These are phyloP conservation scores for Zosterops pallidus DNA, from an alignment of 2,113 vertebrate genomes.

Conservation along the genomic window DNA sequence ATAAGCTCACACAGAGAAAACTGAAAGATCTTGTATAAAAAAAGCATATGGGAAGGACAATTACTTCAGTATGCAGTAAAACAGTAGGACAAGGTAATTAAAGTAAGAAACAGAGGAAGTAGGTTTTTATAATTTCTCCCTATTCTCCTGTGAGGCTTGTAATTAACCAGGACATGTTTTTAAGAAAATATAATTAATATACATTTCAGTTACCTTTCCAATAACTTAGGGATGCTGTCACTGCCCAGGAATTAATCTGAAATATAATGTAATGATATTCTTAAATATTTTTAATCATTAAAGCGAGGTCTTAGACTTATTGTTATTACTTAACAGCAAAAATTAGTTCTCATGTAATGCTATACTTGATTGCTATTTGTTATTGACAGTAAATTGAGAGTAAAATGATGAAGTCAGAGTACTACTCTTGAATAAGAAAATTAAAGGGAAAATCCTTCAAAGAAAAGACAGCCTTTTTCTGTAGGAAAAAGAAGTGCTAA, in stretches of 20 bases:
- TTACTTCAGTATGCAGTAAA: neutral
- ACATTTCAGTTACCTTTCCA: neutral
- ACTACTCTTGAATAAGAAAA: neutral
- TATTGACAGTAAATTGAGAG: neutral
- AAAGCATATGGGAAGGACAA: neutral
- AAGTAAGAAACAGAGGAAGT: neutral
- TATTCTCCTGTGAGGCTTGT: neutral
- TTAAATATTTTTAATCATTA: neutral
- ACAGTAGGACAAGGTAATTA: neutral
- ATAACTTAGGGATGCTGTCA: neutral
- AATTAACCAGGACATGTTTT: neutral
- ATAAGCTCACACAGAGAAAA: neutral
- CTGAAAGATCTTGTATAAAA: neutral
- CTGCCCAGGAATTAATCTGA: neutral
- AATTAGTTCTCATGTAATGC: neutral
- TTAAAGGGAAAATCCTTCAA: neutral
- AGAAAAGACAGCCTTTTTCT: neutral
- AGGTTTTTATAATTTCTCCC: neutral
- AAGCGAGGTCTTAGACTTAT: neutral
- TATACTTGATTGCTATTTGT: neutral
- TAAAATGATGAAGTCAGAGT: neutral
- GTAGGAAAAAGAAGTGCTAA: neutral
- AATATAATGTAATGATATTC: neutral
- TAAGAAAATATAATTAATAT: neutral
- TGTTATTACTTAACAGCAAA: neutral